These are phyloP conservation scores for Temnothorax rugatulus DNA, from an alignment of 2,888 invertebrate species.

Conservation along the genomic window DNA sequence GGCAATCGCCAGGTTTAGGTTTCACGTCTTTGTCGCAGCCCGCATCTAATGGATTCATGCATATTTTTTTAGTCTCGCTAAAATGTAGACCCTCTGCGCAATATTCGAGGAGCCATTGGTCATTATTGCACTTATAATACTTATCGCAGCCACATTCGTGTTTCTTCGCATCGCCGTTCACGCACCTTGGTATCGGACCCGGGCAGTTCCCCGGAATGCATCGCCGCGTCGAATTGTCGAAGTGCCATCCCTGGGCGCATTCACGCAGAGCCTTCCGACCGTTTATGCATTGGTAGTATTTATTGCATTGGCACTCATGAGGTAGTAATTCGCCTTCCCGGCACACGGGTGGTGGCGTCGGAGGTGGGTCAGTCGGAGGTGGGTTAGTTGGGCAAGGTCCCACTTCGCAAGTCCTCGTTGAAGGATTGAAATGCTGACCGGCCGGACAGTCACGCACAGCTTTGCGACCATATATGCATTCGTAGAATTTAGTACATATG, in stretches of 20 bases:
- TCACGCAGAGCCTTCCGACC: neutral
- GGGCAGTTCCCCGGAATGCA: slow-evolving; percentile 67
- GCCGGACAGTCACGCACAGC: neutral
- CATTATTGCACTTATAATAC: neutral
- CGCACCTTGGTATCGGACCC: too few species aligned
- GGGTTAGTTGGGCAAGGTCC: neutral
- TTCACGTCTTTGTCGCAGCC: neutral
- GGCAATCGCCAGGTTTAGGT: neutral
- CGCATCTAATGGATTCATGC: neutral
- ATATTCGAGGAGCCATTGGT: rapidly evolving
- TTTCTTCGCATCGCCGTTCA: neutral
- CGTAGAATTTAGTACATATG: neutral
- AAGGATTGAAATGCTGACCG: neutral
- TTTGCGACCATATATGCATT: neutral
- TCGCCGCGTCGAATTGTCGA: slow-evolving; percentile 57
- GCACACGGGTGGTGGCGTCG: too few species aligned
- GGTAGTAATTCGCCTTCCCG: neutral
- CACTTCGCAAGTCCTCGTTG: neutral
- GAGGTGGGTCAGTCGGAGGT: too few species aligned
- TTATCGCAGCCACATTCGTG: neutral
- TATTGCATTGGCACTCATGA: neutral
- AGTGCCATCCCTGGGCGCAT: slow-evolving; percentile 53
- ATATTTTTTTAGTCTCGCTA: neutral
- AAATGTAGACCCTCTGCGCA: neutral
- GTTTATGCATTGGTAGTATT: neutral